Conservation (phyloP, 1,140 invertebrate genomes). For the Sinonovacula constricta region DNA sequence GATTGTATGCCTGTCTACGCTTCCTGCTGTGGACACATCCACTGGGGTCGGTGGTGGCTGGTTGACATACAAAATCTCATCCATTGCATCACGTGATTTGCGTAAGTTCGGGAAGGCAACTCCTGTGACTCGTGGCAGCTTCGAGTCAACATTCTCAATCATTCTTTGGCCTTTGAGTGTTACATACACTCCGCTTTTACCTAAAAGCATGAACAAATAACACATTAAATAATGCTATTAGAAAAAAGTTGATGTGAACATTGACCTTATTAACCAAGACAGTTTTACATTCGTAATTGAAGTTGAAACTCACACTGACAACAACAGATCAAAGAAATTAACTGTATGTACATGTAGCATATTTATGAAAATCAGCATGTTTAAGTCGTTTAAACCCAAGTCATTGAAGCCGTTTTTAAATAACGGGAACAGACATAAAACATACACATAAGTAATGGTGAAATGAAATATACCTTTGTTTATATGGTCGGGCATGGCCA, state of each 20-base stretch:
- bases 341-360: too few species aligned
- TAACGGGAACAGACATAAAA: too few species aligned
- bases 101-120: constrained; percentile 41
- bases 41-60: constrained; percentile 45
- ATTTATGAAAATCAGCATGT: too few species aligned
- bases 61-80: constrained; percentile 39
- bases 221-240: too few species aligned
- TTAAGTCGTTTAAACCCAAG: too few species aligned
- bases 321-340: too few species aligned
- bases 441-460: too few species aligned
- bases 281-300: too few species aligned
- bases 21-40: constrained; percentile 11
- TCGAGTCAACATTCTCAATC: constrained; percentile 41
- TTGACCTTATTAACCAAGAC: too few species aligned
- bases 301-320: too few species aligned
- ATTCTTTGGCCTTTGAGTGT: constrained; percentile 45
- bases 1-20: constrained; percentile 11
- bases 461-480: constrained; percentile 46
- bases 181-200: constrained; percentile 44
- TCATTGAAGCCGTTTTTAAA: too few species aligned
- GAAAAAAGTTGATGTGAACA: too few species aligned
- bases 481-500: constrained; percentile 49
- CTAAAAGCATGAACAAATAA: constrained; percentile 21
- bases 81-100: constrained; percentile 33
- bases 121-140: constrained; percentile 40